Percentiles rank a stretch among this genome's conserved stretches.
These are phyloP conservation scores for Agrilus mali DNA, from an alignment of 2,888 invertebrate species.

Conservation along the genomic window DNA sequence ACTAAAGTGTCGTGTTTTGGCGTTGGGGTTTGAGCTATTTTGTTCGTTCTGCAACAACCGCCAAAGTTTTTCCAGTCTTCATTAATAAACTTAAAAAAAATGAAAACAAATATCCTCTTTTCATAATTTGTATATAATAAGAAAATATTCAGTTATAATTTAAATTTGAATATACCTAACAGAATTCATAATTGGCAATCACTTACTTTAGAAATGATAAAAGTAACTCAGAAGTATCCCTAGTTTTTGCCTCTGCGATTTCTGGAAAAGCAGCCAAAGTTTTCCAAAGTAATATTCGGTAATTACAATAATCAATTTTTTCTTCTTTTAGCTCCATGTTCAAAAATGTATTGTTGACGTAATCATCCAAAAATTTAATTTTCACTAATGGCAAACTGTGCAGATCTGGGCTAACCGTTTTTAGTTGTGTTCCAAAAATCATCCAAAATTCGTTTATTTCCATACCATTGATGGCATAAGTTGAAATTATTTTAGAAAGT, in stretches of 20 bases:
- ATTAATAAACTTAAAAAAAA: background rate
- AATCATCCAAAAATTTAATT: slow-evolving; percentile 13
- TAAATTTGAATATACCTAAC: too few species aligned
- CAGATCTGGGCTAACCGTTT: slow-evolving; percentile 38
- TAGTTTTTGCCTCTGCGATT: slow-evolving; percentile 67
- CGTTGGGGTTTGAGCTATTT: too few species aligned
- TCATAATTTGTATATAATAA: too few species aligned
- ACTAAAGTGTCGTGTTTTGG: too few species aligned
- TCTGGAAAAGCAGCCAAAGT: slow-evolving; percentile 60
- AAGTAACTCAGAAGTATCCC: slow-evolving; percentile 68
- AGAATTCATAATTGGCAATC: too few species aligned
- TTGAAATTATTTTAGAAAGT: slow-evolving; percentile 57
- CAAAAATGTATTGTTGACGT: slow-evolving; percentile 22
- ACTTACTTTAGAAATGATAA: slow-evolving; percentile 61
- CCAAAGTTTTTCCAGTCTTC: too few species aligned
- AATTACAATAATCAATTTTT: slow-evolving; percentile 60
- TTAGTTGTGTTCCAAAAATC: slow-evolving; percentile 48
- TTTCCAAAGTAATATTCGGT: slow-evolving; percentile 71
- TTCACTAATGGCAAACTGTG: slow-evolving; percentile 21
- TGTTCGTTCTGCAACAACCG: too few species aligned
- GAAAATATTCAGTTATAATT: too few species aligned
- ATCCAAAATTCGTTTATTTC: slow-evolving; percentile 57
- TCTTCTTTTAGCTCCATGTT: slow-evolving; percentile 31
- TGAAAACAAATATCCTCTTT: too few species aligned
- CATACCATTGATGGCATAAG: slow-evolving; percentile 51